Evolutionary conservation across 2,888 invertebrate species (phyloP).

Genomic region (Thymelicus lineola): DNA sequence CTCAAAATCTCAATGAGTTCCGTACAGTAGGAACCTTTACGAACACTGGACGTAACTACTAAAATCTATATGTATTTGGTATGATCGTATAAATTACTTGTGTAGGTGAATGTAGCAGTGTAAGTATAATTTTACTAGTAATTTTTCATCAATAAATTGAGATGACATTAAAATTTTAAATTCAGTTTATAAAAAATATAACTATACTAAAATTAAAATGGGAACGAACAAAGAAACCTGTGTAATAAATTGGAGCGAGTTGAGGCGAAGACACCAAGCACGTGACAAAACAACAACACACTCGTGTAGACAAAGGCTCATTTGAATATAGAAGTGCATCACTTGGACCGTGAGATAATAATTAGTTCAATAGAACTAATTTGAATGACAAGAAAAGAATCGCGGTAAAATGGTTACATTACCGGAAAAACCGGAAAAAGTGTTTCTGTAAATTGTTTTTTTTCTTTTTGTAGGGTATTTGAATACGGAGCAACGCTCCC

Average conservation of each 20-base stretch:
- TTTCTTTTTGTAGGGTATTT: conserved; percentile 64
- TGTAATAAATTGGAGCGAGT: conserved; percentile 22
- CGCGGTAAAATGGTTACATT: conserved; percentile 54
- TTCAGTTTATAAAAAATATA: conserved; percentile 23
- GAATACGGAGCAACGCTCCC: conserved; percentile 72
- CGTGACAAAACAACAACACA: conserved; percentile 49
- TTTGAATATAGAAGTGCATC: conserved; percentile 71
- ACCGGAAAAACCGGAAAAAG: conserved; percentile 81
- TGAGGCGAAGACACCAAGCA: conserved; percentile 39
- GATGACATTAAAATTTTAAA: background rate
- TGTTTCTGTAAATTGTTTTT: conserved; percentile 65
- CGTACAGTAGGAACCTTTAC: too few relatives aligned
- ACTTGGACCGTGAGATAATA: conserved; percentile 55
- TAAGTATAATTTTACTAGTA: too few relatives aligned
- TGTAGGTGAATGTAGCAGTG: too few relatives aligned
- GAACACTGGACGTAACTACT: too few relatives aligned
- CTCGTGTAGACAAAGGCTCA: conserved; percentile 66
- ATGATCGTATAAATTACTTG: too few relatives aligned
- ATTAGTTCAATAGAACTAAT: conserved; percentile 63
- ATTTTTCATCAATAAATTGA: too few relatives aligned
- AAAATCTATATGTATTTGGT: too few relatives aligned
- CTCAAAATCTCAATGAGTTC: too few relatives aligned
- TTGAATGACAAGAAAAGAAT: conserved; percentile 55
- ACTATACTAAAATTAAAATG: conserved; percentile 29
- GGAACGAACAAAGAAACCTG: conserved; percentile 15